Base-by-base conservation (phyloP, 2,797 vertebrate genomes). In the Poecilia picta region DNA sequence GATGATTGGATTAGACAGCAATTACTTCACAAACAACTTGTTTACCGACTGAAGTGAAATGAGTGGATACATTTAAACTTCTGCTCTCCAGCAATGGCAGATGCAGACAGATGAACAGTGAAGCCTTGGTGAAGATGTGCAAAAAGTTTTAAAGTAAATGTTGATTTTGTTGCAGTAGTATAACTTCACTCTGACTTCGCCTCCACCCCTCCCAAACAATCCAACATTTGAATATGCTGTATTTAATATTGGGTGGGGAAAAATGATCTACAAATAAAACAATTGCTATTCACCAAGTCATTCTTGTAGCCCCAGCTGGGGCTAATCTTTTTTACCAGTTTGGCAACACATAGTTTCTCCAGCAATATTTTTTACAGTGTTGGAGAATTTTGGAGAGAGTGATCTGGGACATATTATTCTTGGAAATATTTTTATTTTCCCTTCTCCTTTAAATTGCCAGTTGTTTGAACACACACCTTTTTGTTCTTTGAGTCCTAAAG, bases 1-100 rank as follows among this genome's bases (percentile, higher is more conserved):
- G 75, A 39, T 72, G 47, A 86, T 78, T 41, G 59, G 1, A 53
- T 75, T 72, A 47, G 23, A 57, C 25, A 7, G 66, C 64, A 31
- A 3, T 43, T 41, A 72, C n/a, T 31, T 33, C 12, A 7, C 39
- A 55, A 47, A 4, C 28, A 16, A n/a, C 53, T 55, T 74, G n/a
- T 20, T 28, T 15, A 11, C 8, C 28, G 53, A 74, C 36, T 8
- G 36, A 12, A 8, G 7, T 16, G 23, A 68, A 41, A n/a, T 47
- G 45, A 36, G 15, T 1, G 2, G 33, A 36, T 47, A n/a, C 51
- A 16, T 28, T 36, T 39, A 28, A 6, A 45, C 20, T 68, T 41
- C 20, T 39, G 33, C 18, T 66, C 36, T 68, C 18, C 1, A 23
- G 2, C 33, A 41, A 41, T 68, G 36, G 36, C 33, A 15, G 64